Percentiles rank a stretch among this genome's conserved stretches.
Conservation (phyloP, 2,113 vertebrate species). For the Donacobius atricapilla region DNA sequence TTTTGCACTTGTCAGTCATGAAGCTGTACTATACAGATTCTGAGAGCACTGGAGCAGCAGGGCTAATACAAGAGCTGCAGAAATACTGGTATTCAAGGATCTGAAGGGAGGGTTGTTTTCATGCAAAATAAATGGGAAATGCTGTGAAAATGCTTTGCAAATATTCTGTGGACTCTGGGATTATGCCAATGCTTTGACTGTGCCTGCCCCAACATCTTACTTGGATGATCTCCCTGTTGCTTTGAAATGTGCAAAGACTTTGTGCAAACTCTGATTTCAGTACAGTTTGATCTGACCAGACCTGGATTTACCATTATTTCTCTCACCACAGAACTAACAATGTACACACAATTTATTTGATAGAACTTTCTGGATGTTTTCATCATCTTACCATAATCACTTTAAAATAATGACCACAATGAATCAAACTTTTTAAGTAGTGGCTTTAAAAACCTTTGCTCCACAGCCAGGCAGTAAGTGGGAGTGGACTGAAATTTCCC, state of each 20-base stretch:
- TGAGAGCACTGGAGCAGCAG: background rate
- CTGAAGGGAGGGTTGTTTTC: background rate
- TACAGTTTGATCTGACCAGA: background rate
- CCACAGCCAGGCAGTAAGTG: background rate
- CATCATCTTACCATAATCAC: background rate
- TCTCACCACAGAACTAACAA: background rate
- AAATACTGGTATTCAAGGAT: background rate
- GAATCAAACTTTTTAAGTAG: background rate
- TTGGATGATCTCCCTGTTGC: background rate
- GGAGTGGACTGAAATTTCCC: background rate
- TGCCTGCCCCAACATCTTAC: background rate
- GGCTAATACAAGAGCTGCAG: background rate
- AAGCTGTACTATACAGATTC: background rate
- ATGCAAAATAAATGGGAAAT: background rate
- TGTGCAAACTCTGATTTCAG: background rate
- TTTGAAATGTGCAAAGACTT: background rate
- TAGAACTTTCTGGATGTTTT: background rate
- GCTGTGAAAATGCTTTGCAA: background rate
- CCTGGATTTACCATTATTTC: background rate
- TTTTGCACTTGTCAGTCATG: background rate
- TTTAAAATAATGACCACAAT: background rate
- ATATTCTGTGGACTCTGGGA: background rate
- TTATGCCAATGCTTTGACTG: background rate
- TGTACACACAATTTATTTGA: background rate
- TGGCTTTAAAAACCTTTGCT: background rate